A percentile compares a stretch with the other conserved stretches of the same genome.
Evolutionary conservation across 2,113 vertebrate species (phyloP).

Genomic region (Hippopotamus amphibius): DNA sequence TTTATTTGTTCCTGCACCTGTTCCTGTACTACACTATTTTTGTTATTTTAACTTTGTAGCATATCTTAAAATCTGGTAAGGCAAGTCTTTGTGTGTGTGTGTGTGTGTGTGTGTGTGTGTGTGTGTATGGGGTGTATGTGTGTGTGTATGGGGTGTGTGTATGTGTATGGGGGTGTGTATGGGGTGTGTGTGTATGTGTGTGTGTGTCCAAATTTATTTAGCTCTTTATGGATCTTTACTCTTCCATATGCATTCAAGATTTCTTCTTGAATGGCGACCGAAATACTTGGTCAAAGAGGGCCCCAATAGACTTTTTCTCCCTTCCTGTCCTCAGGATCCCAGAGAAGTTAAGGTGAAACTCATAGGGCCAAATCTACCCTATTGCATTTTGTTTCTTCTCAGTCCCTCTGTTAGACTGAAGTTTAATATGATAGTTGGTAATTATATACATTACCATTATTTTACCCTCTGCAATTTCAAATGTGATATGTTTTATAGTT

Average conservation of each 20-base stretch:
- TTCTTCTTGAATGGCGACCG: not conserved
- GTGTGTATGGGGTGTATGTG: not conserved
- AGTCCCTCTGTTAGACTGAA: not conserved
- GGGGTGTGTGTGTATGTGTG: not conserved
- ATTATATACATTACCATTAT: conserved; percentile 15
- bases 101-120: conserved; percentile 9
- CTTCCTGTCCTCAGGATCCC: not conserved
- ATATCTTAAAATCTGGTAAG: not conserved
- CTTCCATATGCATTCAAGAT: not conserved
- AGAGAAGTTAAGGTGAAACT: not conserved
- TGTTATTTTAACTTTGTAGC: not conserved
- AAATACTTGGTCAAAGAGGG: not conserved
- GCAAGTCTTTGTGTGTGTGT: not conserved
- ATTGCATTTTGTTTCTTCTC: not conserved
- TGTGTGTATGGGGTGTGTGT: too few relatives aligned
- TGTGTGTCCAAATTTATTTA: conserved; percentile 19
- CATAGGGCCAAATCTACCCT: not conserved
- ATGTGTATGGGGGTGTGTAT: too few relatives aligned
- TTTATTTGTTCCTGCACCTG: not conserved
- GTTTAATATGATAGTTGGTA: not conserved
- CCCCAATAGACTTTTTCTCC: not conserved
- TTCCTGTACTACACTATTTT: not conserved
- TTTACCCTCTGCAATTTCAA: not conserved
- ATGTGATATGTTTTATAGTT: not conserved
- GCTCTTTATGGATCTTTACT: not conserved